Percentiles rank a stretch among this genome's conserved stretches.
phyloP scores from a whole-genome alignment of 2,888 invertebrate species.

The Phyto melanocephala region DNA sequence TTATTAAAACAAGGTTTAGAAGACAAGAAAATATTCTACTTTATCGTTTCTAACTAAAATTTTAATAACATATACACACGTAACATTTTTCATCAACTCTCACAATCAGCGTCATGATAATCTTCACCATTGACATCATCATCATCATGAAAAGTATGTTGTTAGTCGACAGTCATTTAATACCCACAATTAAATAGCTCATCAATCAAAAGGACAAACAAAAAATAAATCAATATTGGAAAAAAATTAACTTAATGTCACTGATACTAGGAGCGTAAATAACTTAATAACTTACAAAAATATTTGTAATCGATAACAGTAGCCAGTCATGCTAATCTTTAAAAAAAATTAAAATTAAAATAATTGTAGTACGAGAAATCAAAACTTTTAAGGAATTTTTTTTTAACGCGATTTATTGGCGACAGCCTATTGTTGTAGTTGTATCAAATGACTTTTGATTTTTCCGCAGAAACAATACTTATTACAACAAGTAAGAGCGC shows the following conservation, averaged over 20 bases:
- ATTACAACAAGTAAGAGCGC: too few relatives aligned
- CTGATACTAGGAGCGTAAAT: background rate
- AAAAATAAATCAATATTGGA: slow-evolving; percentile 67
- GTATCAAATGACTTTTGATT: too few relatives aligned
- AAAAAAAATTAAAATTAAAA: too few relatives aligned
- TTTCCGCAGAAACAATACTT: too few relatives aligned
- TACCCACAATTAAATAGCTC: slow-evolving; percentile 79
- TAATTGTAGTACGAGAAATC: too few relatives aligned
- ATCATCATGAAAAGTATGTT: slow-evolving; percentile 8
- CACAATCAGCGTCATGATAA: background rate
- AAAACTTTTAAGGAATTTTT: too few relatives aligned
- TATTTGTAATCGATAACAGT: background rate
- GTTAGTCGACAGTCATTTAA: slow-evolving; percentile 75
- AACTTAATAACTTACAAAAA: background rate
- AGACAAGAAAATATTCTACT: too few relatives aligned
- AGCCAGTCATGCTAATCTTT: background rate
- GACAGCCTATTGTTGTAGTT: too few relatives aligned
- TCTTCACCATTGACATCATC: background rate
- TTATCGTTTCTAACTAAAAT: too few relatives aligned
- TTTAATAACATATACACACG: too few relatives aligned
- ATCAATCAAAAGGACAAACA: slow-evolving; percentile 77
- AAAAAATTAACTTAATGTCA: slow-evolving; percentile 9
- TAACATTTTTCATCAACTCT: background rate
- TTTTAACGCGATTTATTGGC: too few relatives aligned
- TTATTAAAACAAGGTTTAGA: too few relatives aligned